Evolutionary conservation across 2,113 vertebrate genomes (phyloP), one percentile per base, ranked within the genome.

Genomic region (Rousettus leschenaultii): DNA sequence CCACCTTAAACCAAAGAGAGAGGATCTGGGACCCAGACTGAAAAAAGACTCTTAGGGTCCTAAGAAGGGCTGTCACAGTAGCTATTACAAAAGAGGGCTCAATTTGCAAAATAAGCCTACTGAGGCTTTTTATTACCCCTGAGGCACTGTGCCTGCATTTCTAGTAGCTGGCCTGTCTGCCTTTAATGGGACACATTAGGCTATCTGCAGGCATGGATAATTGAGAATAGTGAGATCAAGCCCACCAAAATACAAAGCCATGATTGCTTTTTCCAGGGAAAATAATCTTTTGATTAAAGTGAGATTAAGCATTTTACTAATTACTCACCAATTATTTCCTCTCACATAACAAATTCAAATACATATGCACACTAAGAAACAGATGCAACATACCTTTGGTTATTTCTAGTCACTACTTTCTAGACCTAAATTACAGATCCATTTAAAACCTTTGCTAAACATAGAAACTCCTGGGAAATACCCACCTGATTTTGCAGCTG

Each of bases 241-340:
- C 78, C 51, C 55, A 73, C 88, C 73, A 91, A 74, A 84, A 92
- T 43, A 89, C 82, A 95, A 78, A 96, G 78, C 88, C 55, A 5
- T 63, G 77, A 70, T 73, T 92, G 87, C 70, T 33, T 93, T 89
- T 89, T 86, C 79, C 92, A 71, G 51, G 88, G 61, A 94, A 94
- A 95, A 94, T 59, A 95, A 92, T 91, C 85, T 94, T 93, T 77
- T 48, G 38, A 51, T 94, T 92, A 91, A 97, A 96, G 78, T 88
- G 59, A 95, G 89, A 78, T 70, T 93, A 97, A 96, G 82, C 78
- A 79, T 94, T 97, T 97, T 73, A 82, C 82, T 91, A 97, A 96
- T 93, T 93, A 94, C 55, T 43, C 38, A 84, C 53, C 93, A 85
- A 78, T 92, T 82, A 86, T 88, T 89, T 92, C 48, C 48, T 89